Conservation (phyloP, 2,888 invertebrate species). For the Hofmannophila pseudospretella region DNA sequence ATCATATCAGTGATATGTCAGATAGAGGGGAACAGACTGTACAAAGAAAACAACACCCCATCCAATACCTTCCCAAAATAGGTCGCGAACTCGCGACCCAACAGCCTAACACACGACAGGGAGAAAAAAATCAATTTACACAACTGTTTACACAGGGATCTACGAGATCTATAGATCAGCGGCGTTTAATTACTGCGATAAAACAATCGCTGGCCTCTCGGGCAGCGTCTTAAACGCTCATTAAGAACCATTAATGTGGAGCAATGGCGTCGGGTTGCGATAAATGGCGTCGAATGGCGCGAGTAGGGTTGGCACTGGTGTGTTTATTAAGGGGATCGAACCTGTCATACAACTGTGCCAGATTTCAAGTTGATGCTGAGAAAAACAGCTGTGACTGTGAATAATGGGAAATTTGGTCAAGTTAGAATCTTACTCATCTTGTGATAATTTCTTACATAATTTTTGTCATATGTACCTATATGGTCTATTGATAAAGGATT, state of each 20-base stretch:
- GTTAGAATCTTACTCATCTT: no score
- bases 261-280: constrained; percentile 45
- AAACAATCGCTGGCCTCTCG: constrained; percentile 56
- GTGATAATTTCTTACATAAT: no score
- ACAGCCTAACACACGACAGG: not conserved
- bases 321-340: no score
- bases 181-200: constrained; percentile 67
- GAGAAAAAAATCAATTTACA: constrained; percentile 35
- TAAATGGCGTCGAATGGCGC: constrained; percentile 43
- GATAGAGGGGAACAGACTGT: no score
- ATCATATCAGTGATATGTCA: no score
- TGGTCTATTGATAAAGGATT: no score
- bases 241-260: constrained; percentile 59
- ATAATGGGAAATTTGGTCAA: no score
- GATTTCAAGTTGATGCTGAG: no score
- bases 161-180: constrained; percentile 50
- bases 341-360: no score
- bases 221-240: constrained; percentile 62
- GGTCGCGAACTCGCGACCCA: not conserved
- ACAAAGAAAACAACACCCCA: no score
- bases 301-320: constrained; percentile 11
- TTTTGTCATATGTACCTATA: no score
- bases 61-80: not conserved
- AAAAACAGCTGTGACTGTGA: no score
- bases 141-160: constrained; percentile 42